Evolutionary conservation across 2,888 invertebrate species (phyloP), one percentile per base, ranked within the genome.

Genomic region (Drosophila algonquin): DNA sequence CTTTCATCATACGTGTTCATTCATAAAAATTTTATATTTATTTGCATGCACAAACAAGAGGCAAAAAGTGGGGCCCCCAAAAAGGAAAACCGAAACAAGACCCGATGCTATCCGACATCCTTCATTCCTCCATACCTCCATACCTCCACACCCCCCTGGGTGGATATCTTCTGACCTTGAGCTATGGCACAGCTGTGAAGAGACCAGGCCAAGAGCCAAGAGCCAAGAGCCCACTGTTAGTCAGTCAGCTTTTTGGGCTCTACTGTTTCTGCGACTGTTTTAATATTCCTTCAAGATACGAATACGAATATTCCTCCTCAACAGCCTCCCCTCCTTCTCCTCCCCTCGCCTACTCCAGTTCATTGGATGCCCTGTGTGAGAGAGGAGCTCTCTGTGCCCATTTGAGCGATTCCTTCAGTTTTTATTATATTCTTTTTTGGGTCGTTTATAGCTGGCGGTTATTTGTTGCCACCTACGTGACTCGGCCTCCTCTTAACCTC

Each of bases 1-100:
- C 76, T 87, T 87, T 87, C 82, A 84, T 84, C 86, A 85, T 77
- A 89, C 84, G 89, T 85, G 84, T 89, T 89, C 84, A 85, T 85
- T 85, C 84, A 85, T 85, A 87, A 85, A 89, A 89, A 81, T 87
- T 85, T 53, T 89, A 84, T 84, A 89, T 84, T 85, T 85, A 85
- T 84, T 89, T 85, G 87, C 89, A 83, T 83, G 71, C 57, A 67
- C 61, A 83, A 62, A 70, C 55, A 57, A 48, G n/a, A 48, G n/a
- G 63, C 64, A 62, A 74, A 75, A 73, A 73, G n/a, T 40, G 40
- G 40, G 62, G 57, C 55, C 30, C 58, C 68, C 68, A 18, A 74
- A 72, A 59, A 70, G 14, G 14, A 40, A 14, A 14, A 45, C 63
- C 14, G 40, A 40, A 40, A 40, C 40, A 40, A 14, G 40, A 2